These are phyloP conservation scores for Laticauda colubrina DNA, from an alignment of 2,113 vertebrate genomes.

Conservation along the genomic window DNA sequence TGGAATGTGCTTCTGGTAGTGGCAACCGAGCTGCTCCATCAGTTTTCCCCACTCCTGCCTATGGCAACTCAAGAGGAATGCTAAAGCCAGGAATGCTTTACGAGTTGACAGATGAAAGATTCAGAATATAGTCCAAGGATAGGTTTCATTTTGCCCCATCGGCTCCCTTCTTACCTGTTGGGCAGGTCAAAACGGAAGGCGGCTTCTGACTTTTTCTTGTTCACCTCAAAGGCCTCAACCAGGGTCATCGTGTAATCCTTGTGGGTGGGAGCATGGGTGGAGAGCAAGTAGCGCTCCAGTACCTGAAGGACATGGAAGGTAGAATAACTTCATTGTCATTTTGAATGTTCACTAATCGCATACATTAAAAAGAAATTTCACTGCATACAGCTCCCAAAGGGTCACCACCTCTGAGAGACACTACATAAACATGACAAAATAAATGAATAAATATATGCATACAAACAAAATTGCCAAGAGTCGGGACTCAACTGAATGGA, in stretches of 20 bases:
- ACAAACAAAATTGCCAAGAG: not conserved
- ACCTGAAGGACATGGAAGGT: slow-evolving; percentile 58
- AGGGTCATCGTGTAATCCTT: slow-evolving; percentile 80
- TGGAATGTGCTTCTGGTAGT: no score
- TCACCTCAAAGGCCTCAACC: slow-evolving; percentile 79
- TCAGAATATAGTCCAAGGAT: not conserved
- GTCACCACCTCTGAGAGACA: no score
- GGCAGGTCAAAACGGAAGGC: slow-evolving; percentile 73
- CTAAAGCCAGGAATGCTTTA: no score
- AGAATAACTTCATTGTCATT: no score
- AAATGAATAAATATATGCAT: no score
- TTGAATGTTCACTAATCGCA: no score
- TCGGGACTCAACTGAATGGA: not conserved
- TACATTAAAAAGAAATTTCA: no score
- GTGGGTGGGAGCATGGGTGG: slow-evolving; percentile 87
- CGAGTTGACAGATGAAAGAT: not conserved
- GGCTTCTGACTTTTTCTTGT: slow-evolving; percentile 69
- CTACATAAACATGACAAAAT: no score
- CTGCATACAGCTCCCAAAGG: no score
- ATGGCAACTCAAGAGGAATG: no score
- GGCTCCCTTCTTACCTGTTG: slow-evolving; percentile 71
- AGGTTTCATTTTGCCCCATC: not conserved
- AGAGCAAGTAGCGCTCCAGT: slow-evolving; percentile 77
- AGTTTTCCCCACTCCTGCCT: no score
- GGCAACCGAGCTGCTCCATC: no score